Evolutionary conservation across 2,888 invertebrate genomes (phyloP).

Genomic region (Crossocerus cetratus): DNA sequence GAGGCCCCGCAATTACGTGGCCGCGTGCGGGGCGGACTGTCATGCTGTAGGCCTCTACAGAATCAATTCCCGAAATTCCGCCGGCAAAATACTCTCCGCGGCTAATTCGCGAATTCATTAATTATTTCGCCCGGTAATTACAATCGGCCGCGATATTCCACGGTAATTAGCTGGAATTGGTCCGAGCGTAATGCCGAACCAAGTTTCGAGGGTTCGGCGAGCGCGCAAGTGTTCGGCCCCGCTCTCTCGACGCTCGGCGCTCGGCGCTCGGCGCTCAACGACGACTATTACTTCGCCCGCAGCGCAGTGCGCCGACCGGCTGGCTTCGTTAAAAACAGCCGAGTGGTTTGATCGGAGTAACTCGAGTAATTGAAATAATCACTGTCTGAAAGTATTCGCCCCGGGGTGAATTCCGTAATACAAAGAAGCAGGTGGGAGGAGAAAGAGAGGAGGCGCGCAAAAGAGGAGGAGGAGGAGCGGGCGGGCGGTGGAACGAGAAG

Average conservation of each 20-base stretch:
- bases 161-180: neutral
- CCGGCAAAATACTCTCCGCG: neutral
- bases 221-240: neutral
- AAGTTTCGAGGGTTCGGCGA: neutral
- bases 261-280: no score
- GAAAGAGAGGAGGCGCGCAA: constrained; percentile 5
- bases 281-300: no score
- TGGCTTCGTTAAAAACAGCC: constrained; percentile 10
- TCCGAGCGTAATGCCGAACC: neutral
- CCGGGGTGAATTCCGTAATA: constrained; percentile 7
- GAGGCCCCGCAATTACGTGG: constrained; percentile 27
- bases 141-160: neutral
- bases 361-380: constrained; percentile 50
- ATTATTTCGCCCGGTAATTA: neutral
- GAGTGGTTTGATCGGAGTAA: constrained; percentile 25
- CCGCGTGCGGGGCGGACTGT: constrained; percentile 10
- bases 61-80: neutral
- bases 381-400: constrained; percentile 35
- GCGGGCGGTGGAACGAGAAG: constrained; percentile 13
- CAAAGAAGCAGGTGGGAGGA: constrained; percentile 15
- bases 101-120: neutral
- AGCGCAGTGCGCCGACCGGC: no score
- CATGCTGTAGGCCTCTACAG: neutral
- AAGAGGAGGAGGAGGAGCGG: constrained; percentile 8
- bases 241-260: no score